Base-by-base conservation (phyloP, 2,888 invertebrate species). In the Drosophila meridiana region DNA sequence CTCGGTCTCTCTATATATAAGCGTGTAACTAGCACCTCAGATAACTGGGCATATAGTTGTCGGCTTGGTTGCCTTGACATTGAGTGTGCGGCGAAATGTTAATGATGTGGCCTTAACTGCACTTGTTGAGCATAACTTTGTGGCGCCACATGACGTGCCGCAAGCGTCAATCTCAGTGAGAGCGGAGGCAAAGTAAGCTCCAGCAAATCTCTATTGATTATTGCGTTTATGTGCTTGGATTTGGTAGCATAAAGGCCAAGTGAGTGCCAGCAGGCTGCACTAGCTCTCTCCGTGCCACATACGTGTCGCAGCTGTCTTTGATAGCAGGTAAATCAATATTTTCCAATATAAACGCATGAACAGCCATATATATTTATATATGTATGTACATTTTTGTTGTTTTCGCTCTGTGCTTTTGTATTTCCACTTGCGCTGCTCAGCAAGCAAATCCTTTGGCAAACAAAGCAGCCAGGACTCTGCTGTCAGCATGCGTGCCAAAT, bases 281-380 rank as follows among this genome's bases (percentile, higher is more conserved):
- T 28, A 30, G 34, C 9, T 11, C 50, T 11, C 34, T 20, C 40
- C 45, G 45, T 60, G 69, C 63, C 70, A 47, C 59, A 55, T 58
- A 61, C 66, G 76, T 69, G 80, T 60, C 60, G 70, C 89, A 89
- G 87, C 76, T 87, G 86, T 67, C 80, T 85, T 79, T 89, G 87
- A 82, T 85, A 65, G 89, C 89, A 87, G 87, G 89, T 87, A 87
- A 89, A 87, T 89, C 87, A 87, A 87, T 87, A 87, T 85, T 87
- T 89, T 87, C 79, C 88, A 87, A 88, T 86, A 86, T 83, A 76
- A 83, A 80, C 87, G 78, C 76, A 80, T 85, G 83, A 78, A 75
- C 72, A 81, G 75, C 73, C 67, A 78, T 48, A 65, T 58, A 68
- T 61, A 56, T 64, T 9, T 40, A 9, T n/a, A n/a, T 28, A 80